Evolutionary conservation across 2,888 invertebrate species (phyloP).

Genomic region (Lypha dubia): DNA sequence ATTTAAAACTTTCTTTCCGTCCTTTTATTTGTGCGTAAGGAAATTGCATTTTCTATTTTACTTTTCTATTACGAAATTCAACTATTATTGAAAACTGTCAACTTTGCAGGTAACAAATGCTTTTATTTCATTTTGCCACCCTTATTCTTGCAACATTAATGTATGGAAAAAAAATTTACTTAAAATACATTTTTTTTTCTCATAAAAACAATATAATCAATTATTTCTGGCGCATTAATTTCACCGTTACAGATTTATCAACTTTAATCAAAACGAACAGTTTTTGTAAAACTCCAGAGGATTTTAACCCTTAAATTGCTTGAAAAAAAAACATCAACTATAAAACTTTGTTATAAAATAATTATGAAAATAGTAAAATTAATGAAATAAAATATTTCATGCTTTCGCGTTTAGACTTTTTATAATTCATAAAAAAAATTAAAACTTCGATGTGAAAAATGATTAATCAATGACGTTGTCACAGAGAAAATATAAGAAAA

Average conservation of each 20-base stretch:
- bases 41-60: background rate
- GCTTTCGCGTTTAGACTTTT: constrained; percentile 33
- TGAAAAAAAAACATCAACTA: background rate
- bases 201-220: background rate
- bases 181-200: background rate
- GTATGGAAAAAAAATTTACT: background rate
- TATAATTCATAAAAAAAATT: constrained; percentile 27
- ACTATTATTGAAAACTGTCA: constrained; percentile 28
- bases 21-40: background rate
- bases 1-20: no score
- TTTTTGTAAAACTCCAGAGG: background rate
- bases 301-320: constrained; percentile 31
- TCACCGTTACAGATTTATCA: constrained; percentile 19
- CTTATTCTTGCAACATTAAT: background rate
- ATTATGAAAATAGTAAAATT: constrained; percentile 8
- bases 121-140: background rate
- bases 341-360: background rate
- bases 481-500: background rate
- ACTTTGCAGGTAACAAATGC: constrained; percentile 16
- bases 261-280: constrained; percentile 27
- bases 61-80: background rate
- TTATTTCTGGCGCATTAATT: constrained; percentile 20
- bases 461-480: constrained; percentile 60
- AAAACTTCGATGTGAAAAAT: background rate
- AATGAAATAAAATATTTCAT: constrained; percentile 53